Conservation (phyloP, 2,797 vertebrate species). For the Ciconia nigra region DNA sequence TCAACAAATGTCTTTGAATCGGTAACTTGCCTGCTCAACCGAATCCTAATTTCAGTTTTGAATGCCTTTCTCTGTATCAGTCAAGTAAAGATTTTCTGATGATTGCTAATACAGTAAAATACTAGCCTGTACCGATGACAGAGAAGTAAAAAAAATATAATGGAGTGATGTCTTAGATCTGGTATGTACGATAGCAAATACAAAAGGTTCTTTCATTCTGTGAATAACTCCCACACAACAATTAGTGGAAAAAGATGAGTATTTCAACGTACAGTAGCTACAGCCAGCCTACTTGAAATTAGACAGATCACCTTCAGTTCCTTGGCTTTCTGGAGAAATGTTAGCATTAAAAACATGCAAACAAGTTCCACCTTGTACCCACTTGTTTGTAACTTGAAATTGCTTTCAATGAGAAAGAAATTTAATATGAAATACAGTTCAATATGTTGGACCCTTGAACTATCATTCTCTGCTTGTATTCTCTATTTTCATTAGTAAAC, state of each 20-base stretch:
- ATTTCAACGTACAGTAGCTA: constrained; percentile 46
- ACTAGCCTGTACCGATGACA: constrained; percentile 44
- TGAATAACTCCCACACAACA: constrained; percentile 71
- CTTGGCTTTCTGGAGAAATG: constrained; percentile 8
- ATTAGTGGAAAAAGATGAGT: constrained; percentile 60
- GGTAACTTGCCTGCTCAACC: constrained; percentile 16
- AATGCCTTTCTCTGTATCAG: constrained; percentile 21
- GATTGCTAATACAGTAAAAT: constrained; percentile 55
- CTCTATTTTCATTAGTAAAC: background rate
- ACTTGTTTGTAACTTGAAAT: constrained; percentile 20
- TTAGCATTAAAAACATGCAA: constrained; percentile 6
- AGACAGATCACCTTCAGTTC: constrained; percentile 41
- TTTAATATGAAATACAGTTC: background rate
- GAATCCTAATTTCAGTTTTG: constrained; percentile 12
- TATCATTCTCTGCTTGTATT: background rate
- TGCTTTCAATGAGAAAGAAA: background rate
- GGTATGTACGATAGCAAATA: constrained; percentile 41
- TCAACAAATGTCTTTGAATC: background rate
- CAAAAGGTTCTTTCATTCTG: constrained; percentile 69
- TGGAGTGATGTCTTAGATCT: constrained; percentile 49
- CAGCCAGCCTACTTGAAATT: constrained; percentile 54
- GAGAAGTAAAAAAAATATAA: constrained; percentile 54
- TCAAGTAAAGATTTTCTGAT: constrained; percentile 51
- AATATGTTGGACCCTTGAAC: background rate
- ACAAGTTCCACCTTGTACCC: background rate